Base-by-base conservation (phyloP, 2,888 invertebrate species). In the Gymnosoma rotundatum region DNA sequence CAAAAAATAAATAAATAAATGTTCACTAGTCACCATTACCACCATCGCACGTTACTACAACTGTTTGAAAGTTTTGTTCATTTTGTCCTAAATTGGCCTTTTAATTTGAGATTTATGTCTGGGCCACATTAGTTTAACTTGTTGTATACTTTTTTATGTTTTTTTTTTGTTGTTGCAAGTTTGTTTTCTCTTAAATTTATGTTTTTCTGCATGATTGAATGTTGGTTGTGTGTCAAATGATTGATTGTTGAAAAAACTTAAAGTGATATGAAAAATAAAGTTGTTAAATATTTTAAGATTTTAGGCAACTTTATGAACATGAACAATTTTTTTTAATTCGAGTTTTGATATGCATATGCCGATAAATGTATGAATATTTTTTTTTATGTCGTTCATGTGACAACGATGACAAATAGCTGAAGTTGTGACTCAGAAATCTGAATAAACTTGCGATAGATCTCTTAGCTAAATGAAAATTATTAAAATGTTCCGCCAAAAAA, bases 251-350 rank as follows among this genome's bases (percentile, higher is more conserved):
- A 64, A 69, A 60, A 74, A 61, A 84, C 63, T 69, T 32, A 70
- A 81, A 84, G 60, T 78, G 84, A 84, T 81, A 70, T 81, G 74
- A 81, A 78, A 78, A 81, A 84, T 84, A 81, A 81, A 84, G 84
- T 84, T 84, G 84, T 84, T 84, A 78, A 78, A 84, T 78, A 50
- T 78, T 74, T 81, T 60, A 64, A 81, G 69, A 81, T 70, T 69
- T 63, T 36, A 20, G 42, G 48, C 58, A 52, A 21, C 25, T 50
- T 25, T 70, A 63, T 48, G 70, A 75, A 25, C 48, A 63, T 66
- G 52, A 74, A 63, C 21, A 66, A 61, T 10, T 20, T 16, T 12
- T 60, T 61, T 56, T 58, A 36, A 67, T 50, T 48, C 38, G 61
- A 67, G 63, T 63, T 69, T 61, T 52, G 52, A 61, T 56, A 54